A percentile compares a stretch with the other conserved stretches of the same genome.
Conservation (phyloP, 2,888 invertebrate species). For the Tetranychus piercei region DNA sequence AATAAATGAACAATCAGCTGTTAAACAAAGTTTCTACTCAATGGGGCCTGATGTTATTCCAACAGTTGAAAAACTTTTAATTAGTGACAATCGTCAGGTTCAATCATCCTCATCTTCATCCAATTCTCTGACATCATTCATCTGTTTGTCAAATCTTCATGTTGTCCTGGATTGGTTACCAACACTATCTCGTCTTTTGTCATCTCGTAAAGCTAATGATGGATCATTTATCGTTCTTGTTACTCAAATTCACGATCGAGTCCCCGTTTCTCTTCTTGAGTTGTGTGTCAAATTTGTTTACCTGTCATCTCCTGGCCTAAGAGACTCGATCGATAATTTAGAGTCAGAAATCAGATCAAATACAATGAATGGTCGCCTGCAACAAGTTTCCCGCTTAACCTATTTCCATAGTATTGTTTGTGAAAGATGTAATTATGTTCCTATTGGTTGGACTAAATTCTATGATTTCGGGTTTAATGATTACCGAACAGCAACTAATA, state of each 20-base stretch:
- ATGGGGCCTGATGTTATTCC: constrained; percentile 17
- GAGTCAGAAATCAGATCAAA: background rate
- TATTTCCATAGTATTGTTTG: constrained; percentile 69
- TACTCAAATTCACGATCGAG: constrained; percentile 16
- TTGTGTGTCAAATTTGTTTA: constrained; percentile 20
- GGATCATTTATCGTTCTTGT: constrained; percentile 14
- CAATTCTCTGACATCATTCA: constrained; percentile 22
- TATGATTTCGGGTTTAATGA: constrained; percentile 74
- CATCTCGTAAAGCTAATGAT: constrained; percentile 17
- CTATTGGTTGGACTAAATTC: constrained; percentile 73
- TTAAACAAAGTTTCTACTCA: constrained; percentile 13
- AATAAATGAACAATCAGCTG: constrained; percentile 35
- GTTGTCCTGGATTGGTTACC: constrained; percentile 52
- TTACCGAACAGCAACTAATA: constrained; percentile 50
- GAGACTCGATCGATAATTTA: constrained; percentile 14
- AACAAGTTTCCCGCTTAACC: constrained; percentile 42
- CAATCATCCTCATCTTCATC: background rate
- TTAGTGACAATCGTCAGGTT: background rate
- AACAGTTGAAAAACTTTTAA: constrained; percentile 1
- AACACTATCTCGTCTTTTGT: constrained; percentile 35
- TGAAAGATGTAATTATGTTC: constrained; percentile 76
- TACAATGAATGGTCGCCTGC: background rate
- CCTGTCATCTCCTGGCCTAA: constrained; percentile 19
- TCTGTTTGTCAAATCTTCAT: constrained; percentile 63
- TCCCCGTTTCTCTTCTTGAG: constrained; percentile 17